Base-by-base conservation (phyloP, 2,113 vertebrate species). In the Halichoerus grypus region DNA sequence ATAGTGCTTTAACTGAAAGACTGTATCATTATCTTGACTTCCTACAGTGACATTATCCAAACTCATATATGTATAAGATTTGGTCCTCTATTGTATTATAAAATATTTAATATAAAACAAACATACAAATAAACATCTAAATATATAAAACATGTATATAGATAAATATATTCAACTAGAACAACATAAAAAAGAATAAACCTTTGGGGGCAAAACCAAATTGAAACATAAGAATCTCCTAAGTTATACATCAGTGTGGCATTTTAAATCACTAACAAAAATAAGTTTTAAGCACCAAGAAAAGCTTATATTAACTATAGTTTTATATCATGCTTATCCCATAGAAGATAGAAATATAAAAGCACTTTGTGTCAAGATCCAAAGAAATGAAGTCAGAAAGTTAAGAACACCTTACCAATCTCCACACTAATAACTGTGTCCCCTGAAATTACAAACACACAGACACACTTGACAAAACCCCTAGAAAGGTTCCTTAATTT, bases 81-180 rank as follows among this genome's bases (percentile, higher is more conserved):
- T 24, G 11, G 5, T n/a, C 7, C 15, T 82, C 59, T 97, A 7
- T 3, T 79, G 0, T 69, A 49, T 59, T 84, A 88, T 53, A 88
- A 96, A 96, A 94, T 67, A 88, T 91, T 94, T 76, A 77, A n/a
- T 42, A 69, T 19, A 84, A 93, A 97, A 90, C 33, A 65, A 84
- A 67, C 76, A 95, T 18, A 28, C 21, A 76, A 69, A 93, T 39
- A 94, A 84, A 53, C 24, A 85, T 36, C 69, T 51, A 95, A 89
- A 94, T 49, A 63, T 31, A 53, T 55, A 91, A 51, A 79, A 55
- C 14, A 76, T 67, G 3, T 88, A 4, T 67, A 85, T 26, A 16
- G 55, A 61, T 71, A 95, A 91, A 91, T 36, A 89, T 61, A 97
- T 22, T 91, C n/a, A 77, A 80, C 18, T 10, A 63, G 8, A 90